These are phyloP conservation scores for Diogma glabrata DNA, from an alignment of 2,888 invertebrate genomes.

Conservation along the genomic window DNA sequence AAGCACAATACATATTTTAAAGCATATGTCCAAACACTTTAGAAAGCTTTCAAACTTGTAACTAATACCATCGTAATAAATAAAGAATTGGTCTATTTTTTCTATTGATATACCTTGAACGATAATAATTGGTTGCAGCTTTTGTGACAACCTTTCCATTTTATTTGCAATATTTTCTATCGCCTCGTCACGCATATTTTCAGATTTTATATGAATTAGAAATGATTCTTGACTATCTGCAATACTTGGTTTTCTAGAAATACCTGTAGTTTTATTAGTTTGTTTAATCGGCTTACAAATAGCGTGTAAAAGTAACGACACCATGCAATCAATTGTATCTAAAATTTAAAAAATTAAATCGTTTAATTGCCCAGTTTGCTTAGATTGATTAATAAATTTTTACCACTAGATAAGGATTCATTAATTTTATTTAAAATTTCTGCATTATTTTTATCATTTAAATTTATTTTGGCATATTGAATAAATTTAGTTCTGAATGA, in stretches of 20 bases:
- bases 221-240: background rate
- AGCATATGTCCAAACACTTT: conserved; percentile 1
- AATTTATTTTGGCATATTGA: background rate
- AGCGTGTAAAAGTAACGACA: background rate
- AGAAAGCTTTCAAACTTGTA: conserved; percentile 1
- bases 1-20: background rate
- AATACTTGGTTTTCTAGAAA: background rate
- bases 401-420: background rate
- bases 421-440: background rate
- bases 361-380: too few species aligned
- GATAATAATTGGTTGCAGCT: background rate
- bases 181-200: background rate
- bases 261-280: background rate
- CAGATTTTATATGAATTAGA: background rate
- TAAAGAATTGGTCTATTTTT: background rate
- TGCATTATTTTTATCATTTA: background rate
- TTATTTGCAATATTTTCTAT: background rate
- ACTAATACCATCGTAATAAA: background rate
- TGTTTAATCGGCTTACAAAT: background rate
- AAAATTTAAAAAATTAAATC: background rate
- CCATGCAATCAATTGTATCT: background rate
- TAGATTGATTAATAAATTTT: background rate
- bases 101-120: background rate
- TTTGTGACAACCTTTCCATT: background rate
- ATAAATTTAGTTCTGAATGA: background rate